Percentiles rank a stretch among this genome's conserved stretches.
phyloP scores from a whole-genome alignment of 2,888 invertebrate species.

The Scaptomyza reducta region DNA sequence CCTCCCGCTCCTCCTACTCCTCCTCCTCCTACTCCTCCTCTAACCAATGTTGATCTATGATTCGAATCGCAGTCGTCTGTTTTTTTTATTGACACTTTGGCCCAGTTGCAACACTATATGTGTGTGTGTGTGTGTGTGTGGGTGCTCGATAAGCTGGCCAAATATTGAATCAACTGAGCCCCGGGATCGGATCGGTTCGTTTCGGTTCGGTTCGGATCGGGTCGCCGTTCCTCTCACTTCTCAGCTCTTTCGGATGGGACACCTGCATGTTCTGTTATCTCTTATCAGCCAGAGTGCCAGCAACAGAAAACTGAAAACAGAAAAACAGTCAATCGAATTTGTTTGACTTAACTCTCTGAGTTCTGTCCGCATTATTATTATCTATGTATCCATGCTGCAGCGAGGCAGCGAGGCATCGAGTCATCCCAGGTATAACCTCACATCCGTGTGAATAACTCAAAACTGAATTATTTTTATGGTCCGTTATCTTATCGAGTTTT shows the following conservation, averaged over 20 bases:
- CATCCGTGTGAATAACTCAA: conserved; percentile 71
- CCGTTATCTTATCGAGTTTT: conserved; percentile 63
- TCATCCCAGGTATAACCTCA: conserved; percentile 61
- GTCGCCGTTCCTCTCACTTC: conserved; percentile 16
- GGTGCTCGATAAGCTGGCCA: conserved; percentile 67
- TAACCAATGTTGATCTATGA: conserved; percentile 52
- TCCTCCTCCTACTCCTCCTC: too few relatives aligned
- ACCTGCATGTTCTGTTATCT: conserved; percentile 42
- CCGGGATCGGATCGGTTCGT: conserved; percentile 21
- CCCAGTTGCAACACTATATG: conserved; percentile 22
- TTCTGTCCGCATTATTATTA: conserved; percentile 25
- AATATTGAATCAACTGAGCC: conserved; percentile 63
- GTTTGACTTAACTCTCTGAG: conserved; percentile 43
- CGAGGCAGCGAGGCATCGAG: conserved; percentile 27
- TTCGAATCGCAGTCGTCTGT: conserved; percentile 31
- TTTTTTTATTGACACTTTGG: conserved; percentile 42
- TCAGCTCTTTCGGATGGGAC: conserved; percentile 33
- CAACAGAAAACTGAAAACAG: conserved; percentile 32
- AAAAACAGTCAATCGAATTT: conserved; percentile 56
- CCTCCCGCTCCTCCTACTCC: too few relatives aligned
- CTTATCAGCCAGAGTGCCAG: conserved; percentile 46
- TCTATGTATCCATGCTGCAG: conserved; percentile 34
- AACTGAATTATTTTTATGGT: conserved; percentile 50
- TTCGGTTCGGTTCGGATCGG: neutral
- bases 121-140: conserved; percentile 50